Percentiles rank a stretch among this genome's conserved stretches.
Conservation (phyloP, 2,888 invertebrate species). For the Drosophila monieri region DNA sequence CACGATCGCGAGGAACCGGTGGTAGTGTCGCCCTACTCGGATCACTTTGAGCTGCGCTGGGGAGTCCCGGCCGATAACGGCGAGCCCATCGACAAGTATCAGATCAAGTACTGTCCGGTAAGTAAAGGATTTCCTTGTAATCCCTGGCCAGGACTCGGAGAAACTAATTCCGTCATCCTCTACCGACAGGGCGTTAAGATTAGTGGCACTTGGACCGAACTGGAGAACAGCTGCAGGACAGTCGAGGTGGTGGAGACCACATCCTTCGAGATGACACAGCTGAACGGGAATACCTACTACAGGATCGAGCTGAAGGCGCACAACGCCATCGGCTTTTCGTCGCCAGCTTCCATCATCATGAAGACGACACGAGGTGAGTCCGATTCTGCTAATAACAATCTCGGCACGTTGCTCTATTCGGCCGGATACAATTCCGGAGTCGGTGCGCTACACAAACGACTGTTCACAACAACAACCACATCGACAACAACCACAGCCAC, state of each 20-base stretch:
- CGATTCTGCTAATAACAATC: slow-evolving; percentile 84
- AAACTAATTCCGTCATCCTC: neutral
- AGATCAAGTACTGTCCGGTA: slow-evolving; percentile 92
- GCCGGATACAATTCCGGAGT: slow-evolving; percentile 83
- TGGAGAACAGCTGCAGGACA: slow-evolving; percentile 85
- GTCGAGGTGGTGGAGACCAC: slow-evolving; percentile 87
- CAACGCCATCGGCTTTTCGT: slow-evolving; percentile 93
- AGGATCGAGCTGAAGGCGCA: slow-evolving; percentile 93
- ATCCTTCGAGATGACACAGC: slow-evolving; percentile 88
- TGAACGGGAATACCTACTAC: slow-evolving; percentile 92
- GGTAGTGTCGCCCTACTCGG: slow-evolving; percentile 88
- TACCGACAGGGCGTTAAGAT: slow-evolving; percentile 89
- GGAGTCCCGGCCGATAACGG: slow-evolving; percentile 94
- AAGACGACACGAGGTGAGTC: slow-evolving; percentile 95
- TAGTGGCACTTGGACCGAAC: slow-evolving; percentile 87
- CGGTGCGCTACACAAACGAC: slow-evolving; percentile 81
- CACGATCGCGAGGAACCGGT: slow-evolving; percentile 85
- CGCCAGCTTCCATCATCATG: slow-evolving; percentile 90
- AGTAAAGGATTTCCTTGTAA: slow-evolving; percentile 72
- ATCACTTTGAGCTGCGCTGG: slow-evolving; percentile 93
- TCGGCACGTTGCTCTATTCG: slow-evolving; percentile 84
- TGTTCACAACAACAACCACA: slow-evolving; percentile 70
- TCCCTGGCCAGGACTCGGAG: too few species aligned
- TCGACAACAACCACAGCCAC: slow-evolving; percentile 68
- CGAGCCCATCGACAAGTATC: slow-evolving; percentile 93